These are phyloP conservation scores for Pomacea maculata DNA, from an alignment of 1,140 invertebrate genomes.

Conservation along the genomic window DNA sequence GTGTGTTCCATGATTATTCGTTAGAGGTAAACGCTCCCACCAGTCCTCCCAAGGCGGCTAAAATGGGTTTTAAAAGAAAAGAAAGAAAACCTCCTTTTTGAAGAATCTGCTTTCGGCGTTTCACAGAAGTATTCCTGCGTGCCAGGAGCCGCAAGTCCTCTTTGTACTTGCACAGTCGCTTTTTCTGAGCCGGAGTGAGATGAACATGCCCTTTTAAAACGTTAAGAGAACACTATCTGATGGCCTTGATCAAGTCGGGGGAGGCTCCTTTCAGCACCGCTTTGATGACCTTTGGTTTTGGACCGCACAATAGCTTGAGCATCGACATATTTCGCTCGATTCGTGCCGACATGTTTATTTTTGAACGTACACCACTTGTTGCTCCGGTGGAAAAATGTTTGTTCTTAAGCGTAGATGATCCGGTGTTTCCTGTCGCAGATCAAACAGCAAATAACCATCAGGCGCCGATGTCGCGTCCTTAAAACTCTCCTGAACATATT, in stretches of 20 bases:
- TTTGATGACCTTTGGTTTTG: neutral
- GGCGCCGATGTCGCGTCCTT: slow-evolving; percentile 23
- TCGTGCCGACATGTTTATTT: slow-evolving; percentile 8
- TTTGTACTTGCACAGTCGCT: slow-evolving; percentile 4
- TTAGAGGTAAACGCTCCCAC: neutral
- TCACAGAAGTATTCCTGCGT: neutral
- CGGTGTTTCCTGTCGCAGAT: slow-evolving; percentile 24
- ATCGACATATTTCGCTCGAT: neutral
- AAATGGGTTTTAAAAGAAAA: neutral
- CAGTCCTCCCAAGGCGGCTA: neutral
- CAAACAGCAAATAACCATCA: slow-evolving; percentile 32
- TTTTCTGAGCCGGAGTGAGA: slow-evolving; percentile 5
- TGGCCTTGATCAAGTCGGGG: neutral
- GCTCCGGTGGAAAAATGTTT: slow-evolving; percentile 13
- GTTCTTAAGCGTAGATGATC: slow-evolving; percentile 20
- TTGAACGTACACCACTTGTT: slow-evolving; percentile 10
- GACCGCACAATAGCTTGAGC: neutral
- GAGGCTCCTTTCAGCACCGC: neutral
- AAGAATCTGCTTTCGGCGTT: neutral
- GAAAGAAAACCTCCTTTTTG: slow-evolving; percentile 15
- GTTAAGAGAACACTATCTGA: slow-evolving; percentile 19
- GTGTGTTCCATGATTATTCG: neutral
- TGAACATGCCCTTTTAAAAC: slow-evolving; percentile 19
- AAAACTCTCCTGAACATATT: slow-evolving; percentile 23
- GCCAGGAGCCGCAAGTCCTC: neutral